Conservation (phyloP, 2,113 vertebrate species). For the Poecile atricapillus region DNA sequence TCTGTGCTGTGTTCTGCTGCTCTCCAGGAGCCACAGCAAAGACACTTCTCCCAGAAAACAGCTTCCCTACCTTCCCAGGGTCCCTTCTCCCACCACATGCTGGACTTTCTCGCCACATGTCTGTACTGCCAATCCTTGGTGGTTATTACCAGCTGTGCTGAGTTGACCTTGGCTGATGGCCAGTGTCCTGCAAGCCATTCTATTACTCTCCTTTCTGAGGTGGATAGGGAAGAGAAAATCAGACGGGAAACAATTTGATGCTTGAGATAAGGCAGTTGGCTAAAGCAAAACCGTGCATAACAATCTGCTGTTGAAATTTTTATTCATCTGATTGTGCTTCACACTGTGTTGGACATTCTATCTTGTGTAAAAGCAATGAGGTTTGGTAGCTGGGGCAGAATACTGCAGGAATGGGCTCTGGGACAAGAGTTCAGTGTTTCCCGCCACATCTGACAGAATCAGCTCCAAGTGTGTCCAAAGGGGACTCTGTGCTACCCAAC, state of each 20-base stretch:
- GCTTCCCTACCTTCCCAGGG: not conserved
- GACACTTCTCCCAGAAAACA: not conserved
- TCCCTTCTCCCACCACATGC: not conserved
- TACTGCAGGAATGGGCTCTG: not conserved
- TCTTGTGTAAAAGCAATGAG: not conserved
- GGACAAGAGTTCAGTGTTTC: not conserved
- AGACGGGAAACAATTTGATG: not conserved
- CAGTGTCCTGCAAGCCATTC: not conserved
- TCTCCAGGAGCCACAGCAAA: not conserved
- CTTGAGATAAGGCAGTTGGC: not conserved
- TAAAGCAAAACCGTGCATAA: not conserved
- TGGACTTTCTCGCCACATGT: not conserved
- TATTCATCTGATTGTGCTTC: not conserved
- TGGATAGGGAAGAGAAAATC: not conserved
- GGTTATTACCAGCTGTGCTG: not conserved
- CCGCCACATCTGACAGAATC: rapidly evolving
- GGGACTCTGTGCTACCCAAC: not conserved
- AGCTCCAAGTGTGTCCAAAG: not conserved
- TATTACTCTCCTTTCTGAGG: not conserved
- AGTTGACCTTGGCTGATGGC: not conserved
- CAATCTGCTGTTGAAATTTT: not conserved
- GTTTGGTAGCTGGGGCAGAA: not conserved
- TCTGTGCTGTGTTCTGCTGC: not conserved
- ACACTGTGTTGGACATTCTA: not conserved
- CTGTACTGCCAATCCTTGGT: not conserved